Evolutionary conservation across 2,888 invertebrate species (phyloP).

Genomic region (Dimorphilus gyrociliatus): DNA sequence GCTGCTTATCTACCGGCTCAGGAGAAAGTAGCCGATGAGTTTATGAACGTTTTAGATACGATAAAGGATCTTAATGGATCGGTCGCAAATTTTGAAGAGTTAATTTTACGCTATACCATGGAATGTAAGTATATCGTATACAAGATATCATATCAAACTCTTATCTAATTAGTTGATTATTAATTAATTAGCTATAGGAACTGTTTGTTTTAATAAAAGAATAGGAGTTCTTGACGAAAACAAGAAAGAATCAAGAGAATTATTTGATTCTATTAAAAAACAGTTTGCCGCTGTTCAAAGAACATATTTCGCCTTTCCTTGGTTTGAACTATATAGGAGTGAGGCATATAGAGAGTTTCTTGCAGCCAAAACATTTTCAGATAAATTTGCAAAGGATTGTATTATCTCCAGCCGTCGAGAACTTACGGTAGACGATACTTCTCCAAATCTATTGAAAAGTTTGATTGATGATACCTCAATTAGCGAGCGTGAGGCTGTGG

Average conservation of each 20-base stretch:
- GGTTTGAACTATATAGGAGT: constrained; percentile 21
- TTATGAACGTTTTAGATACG: constrained; percentile 11
- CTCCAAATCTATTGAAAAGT: too few relatives aligned
- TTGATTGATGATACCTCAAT: too few relatives aligned
- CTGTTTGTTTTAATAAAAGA: constrained; percentile 30
- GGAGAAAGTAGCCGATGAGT: constrained; percentile 16
- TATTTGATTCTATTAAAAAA: too few relatives aligned
- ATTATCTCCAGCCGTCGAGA: too few relatives aligned
- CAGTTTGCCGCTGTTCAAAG: constrained; percentile 23
- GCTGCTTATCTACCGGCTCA: constrained; percentile 14
- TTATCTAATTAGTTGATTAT: too few relatives aligned
- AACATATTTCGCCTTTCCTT: constrained; percentile 22
- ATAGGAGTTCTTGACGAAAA: constrained; percentile 24
- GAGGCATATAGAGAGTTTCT: constrained; percentile 13
- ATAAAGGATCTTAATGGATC: constrained; percentile 12
- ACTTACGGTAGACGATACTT: too few relatives aligned
- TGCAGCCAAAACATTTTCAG: constrained; percentile 13
- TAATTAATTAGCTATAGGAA: constrained; percentile 23
- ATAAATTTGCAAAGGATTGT: too few relatives aligned
- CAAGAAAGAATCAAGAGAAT: constrained; percentile 19
- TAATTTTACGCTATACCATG: constrained; percentile 16
- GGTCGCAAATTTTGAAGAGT: constrained; percentile 27
- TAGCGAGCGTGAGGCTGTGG: too few relatives aligned
- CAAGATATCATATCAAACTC: not conserved
- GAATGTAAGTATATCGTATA: constrained; percentile 14